Percentiles rank a stretch among this genome's conserved stretches.
Conservation (phyloP, 2,797 vertebrate species). For the Galago senegalensis region DNA sequence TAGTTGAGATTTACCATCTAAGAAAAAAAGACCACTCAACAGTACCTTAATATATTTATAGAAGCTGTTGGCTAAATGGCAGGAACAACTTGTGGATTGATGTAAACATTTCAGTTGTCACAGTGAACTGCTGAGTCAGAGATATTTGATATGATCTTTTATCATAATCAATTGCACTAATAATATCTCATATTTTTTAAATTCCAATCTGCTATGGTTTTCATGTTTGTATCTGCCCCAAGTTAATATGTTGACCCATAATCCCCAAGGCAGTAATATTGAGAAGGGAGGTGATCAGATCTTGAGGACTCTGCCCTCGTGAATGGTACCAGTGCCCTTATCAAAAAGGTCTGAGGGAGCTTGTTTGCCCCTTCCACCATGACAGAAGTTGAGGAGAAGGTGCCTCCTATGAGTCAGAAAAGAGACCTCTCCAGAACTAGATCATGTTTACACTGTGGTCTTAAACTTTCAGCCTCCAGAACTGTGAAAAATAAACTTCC, state of each 20-base stretch:
- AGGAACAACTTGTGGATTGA: background rate
- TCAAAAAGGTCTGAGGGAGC: background rate
- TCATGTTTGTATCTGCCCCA: background rate
- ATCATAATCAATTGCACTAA: background rate
- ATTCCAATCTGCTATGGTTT: background rate
- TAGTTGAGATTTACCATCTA: constrained; percentile 16
- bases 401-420: background rate
- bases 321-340: background rate
- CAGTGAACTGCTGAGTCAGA: background rate
- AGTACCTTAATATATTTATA: background rate
- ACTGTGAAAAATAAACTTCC: background rate
- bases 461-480: background rate
- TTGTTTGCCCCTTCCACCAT: background rate
- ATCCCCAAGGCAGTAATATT: background rate
- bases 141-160: background rate
- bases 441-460: background rate
- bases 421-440: background rate
- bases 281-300: background rate
- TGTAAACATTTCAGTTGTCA: constrained; percentile 25
- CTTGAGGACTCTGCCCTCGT: accelerated
- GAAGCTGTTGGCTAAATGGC: background rate
- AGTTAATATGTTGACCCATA: background rate
- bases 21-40: background rate
- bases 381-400: background rate
- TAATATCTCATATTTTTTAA: background rate